Conservation (phyloP, 2,797 vertebrate genomes). For the Sebastes flavidus region DNA sequence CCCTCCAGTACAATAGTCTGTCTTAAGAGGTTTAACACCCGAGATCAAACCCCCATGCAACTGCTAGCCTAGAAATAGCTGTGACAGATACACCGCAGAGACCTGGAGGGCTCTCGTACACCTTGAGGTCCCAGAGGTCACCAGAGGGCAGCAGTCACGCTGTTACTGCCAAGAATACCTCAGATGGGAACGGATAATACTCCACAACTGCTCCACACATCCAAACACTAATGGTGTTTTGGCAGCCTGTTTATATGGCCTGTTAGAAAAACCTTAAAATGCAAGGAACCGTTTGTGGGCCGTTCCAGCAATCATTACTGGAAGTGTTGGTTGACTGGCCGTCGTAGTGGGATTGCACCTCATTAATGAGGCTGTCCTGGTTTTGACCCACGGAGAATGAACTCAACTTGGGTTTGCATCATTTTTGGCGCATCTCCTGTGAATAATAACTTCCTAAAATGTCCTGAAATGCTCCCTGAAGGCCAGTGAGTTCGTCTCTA, state of each 20-base stretch:
- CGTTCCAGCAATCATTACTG: conserved; percentile 58
- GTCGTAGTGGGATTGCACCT: conserved; percentile 42
- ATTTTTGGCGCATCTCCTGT: conserved; percentile 36
- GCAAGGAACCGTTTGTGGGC: conserved; percentile 27
- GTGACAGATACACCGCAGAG: conserved; percentile 9
- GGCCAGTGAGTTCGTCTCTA: conserved; percentile 34
- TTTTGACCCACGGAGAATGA: conserved; percentile 58
- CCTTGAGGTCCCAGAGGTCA: conserved; percentile 41
- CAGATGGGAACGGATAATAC: conserved; percentile 31
- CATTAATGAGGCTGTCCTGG: conserved; percentile 60
- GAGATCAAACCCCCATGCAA: neutral
- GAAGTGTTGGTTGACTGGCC: conserved; percentile 68
- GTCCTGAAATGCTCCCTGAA: conserved; percentile 59
- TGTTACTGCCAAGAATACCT: conserved; percentile 40
- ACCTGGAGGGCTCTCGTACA: conserved; percentile 21
- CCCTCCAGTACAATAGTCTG: conserved; percentile 14
- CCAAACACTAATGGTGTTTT: conserved; percentile 69
- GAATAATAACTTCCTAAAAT: conserved; percentile 66
- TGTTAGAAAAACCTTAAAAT: conserved; percentile 58
- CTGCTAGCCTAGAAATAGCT: conserved; percentile 32
- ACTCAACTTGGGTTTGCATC: conserved; percentile 35
- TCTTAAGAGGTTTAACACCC: conserved; percentile 37
- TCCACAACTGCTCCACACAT: conserved; percentile 23
- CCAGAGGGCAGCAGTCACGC: neutral
- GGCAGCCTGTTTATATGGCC: conserved; percentile 63